Evolutionary conservation across 2,113 vertebrate species (phyloP).

Genomic region (Malurus melanocephalus): DNA sequence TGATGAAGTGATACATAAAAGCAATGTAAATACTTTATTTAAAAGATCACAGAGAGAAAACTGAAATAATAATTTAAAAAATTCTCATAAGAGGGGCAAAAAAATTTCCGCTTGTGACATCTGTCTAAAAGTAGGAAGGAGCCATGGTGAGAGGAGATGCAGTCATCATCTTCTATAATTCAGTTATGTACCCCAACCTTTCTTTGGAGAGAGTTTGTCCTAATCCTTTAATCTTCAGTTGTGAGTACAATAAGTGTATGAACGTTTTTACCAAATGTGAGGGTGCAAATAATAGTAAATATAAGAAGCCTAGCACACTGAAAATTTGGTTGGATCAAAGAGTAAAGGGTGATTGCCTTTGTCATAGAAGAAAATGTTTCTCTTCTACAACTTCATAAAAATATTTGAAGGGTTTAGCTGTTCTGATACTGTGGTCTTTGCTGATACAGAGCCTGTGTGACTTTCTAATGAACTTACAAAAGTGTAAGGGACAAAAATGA

Average conservation of each 20-base stretch:
- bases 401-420: not conserved
- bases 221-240: not conserved
- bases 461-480: not conserved
- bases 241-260: not conserved
- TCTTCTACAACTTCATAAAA: not conserved
- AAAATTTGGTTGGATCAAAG: not conserved
- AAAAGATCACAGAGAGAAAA: not conserved
- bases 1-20: not conserved
- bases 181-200: not conserved
- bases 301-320: not conserved
- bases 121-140: not conserved
- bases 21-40: not conserved
- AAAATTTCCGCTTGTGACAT: not conserved
- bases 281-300: not conserved
- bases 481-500: not conserved
- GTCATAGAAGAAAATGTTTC: not conserved
- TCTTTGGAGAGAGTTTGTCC: not conserved
- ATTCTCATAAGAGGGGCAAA: not conserved
- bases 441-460: not conserved
- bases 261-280: not conserved
- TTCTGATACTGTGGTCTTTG: not conserved
- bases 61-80: not conserved
- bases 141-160: fast-evolving
- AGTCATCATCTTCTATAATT: not conserved
- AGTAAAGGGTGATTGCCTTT: not conserved